Conservation (phyloP, 2,888 invertebrate genomes). For the Lymantria monacha region DNA sequence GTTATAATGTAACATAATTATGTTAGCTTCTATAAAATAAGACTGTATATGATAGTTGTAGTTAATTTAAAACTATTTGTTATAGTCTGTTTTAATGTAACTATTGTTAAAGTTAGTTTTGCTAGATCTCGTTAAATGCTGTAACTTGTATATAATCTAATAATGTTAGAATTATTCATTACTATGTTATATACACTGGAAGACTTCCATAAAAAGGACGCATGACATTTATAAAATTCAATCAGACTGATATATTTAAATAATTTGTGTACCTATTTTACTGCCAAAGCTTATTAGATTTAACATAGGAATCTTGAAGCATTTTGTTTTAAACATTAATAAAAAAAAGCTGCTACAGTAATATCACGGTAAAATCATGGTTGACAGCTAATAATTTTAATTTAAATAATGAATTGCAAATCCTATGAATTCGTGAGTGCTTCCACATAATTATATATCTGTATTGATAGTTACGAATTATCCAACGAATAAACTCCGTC, state of each 20-base stretch:
- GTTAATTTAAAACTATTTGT: constrained; percentile 41
- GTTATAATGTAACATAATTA: constrained; percentile 9
- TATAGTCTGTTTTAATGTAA: constrained; percentile 44
- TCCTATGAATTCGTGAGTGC: constrained; percentile 5
- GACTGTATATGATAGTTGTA: constrained; percentile 62
- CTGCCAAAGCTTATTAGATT: constrained; percentile 75
- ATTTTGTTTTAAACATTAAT: constrained; percentile 1
- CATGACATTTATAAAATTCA: constrained; percentile 35
- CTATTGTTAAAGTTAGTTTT: constrained; percentile 60
- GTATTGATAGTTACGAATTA: constrained; percentile 42
- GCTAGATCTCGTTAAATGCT: constrained; percentile 75
- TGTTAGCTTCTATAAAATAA: constrained; percentile 61
- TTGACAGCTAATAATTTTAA: not conserved
- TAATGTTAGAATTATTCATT: constrained; percentile 26
- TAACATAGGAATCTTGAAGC: constrained; percentile 30
- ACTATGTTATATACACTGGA: constrained; percentile 23
- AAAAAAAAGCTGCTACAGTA: not conserved
- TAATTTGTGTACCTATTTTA: constrained; percentile 61
- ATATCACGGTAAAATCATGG: not conserved
- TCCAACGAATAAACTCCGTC: constrained; percentile 73
- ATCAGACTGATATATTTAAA: constrained; percentile 59
- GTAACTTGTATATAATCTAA: constrained; percentile 40
- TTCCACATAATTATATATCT: constrained; percentile 32
- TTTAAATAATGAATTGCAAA: not conserved
- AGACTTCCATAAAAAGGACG: constrained; percentile 24